A percentile compares a stretch with the other conserved stretches of the same genome.
These are phyloP conservation scores for Diploscapter pachys DNA, from an alignment of 1,140 invertebrate species.

Conservation along the genomic window DNA sequence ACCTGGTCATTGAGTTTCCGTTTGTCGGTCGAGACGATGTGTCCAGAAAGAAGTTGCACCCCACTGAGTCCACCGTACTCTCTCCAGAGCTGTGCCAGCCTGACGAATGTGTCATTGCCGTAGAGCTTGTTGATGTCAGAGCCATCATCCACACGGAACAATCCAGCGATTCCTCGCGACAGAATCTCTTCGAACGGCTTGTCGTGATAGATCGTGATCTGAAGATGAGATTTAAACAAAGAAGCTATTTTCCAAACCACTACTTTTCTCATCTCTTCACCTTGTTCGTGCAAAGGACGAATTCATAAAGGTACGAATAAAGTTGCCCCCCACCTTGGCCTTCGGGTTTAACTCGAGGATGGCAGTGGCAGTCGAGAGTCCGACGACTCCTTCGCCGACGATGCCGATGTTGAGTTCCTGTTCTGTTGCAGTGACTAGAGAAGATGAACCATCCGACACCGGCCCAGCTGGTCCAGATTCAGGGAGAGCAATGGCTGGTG, in stretches of 20 bases:
- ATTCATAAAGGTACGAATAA: too few relatives aligned
- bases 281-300: too few relatives aligned
- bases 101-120: constrained; percentile 30
- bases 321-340: constrained; percentile 42
- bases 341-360: constrained; percentile 62
- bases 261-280: too few relatives aligned
- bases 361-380: constrained; percentile 65
- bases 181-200: constrained; percentile 20
- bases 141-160: constrained; percentile 37
- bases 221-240: not conserved
- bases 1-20: constrained; percentile 20
- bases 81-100: constrained; percentile 26
- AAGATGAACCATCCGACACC: too few relatives aligned
- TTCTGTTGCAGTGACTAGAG: too few relatives aligned
- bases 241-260: not conserved
- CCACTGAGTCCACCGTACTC: constrained; percentile 35
- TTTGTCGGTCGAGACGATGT: constrained; percentile 36
- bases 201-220: constrained; percentile 23
- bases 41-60: constrained; percentile 36
- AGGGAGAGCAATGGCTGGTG: too few relatives aligned
- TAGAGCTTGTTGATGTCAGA: constrained; percentile 26
- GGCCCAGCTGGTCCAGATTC: too few relatives aligned
- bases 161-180: constrained; percentile 22
- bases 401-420: constrained; percentile 61
- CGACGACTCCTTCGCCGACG: constrained; percentile 69